These are phyloP conservation scores for Cryptoprocta ferox DNA, from an alignment of 2,797 vertebrate species.

Conservation along the genomic window DNA sequence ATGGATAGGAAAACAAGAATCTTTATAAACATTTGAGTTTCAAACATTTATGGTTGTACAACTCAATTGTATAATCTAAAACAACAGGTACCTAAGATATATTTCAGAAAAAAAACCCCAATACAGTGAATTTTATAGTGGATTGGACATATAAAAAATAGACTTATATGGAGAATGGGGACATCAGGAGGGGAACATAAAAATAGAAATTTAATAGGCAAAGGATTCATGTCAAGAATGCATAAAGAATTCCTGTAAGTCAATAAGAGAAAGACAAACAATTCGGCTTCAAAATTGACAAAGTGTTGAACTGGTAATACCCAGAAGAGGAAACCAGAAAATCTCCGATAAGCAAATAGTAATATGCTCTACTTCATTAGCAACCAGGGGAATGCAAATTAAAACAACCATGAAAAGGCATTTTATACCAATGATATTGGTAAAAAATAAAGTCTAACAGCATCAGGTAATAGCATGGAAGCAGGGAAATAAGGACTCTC, in stretches of 20 bases:
- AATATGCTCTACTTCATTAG: not conserved
- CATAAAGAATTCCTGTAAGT: not conserved
- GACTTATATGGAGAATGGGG: not conserved
- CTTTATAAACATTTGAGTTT: not conserved
- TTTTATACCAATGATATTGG: not conserved
- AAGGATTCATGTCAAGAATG: not conserved
- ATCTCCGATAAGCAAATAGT: not conserved
- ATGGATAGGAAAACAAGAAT: not conserved
- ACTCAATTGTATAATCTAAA: not conserved
- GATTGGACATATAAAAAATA: not conserved
- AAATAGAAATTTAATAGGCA: not conserved
- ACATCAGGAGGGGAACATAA: not conserved
- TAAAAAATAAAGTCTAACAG: not conserved
- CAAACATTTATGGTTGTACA: not conserved
- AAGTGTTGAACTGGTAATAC: not conserved
- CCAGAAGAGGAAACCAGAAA: not conserved
- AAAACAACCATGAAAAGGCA: not conserved
- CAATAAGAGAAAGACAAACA: constrained; percentile 27
- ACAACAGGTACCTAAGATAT: not conserved
- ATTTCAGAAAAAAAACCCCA: not conserved
- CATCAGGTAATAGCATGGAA: not conserved
- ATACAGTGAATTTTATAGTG: not conserved
- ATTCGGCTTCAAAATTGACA: not conserved
- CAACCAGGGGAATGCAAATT: not conserved
- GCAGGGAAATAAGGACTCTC: not conserved